These are phyloP conservation scores for Helicoverpa zea DNA, from an alignment of 1,140 invertebrate genomes.

Conservation along the genomic window DNA sequence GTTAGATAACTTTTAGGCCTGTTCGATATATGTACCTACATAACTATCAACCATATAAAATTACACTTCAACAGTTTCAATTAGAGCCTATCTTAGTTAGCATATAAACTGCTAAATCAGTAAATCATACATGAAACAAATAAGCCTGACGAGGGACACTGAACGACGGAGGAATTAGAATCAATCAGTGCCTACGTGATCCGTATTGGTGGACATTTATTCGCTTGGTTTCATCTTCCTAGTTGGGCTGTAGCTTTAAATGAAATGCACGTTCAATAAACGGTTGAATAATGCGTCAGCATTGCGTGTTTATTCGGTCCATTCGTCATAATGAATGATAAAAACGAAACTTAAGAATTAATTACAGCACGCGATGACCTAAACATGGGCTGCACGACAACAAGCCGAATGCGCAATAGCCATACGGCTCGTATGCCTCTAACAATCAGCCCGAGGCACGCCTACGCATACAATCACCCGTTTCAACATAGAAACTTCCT, in stretches of 20 bases:
- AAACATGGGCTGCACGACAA: conserved; percentile 56
- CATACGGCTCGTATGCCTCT: conserved; percentile 63
- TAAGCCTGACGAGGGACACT: not conserved
- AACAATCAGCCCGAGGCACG: conserved; percentile 69
- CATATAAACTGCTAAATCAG: not conserved
- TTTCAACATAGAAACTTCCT: conserved; percentile 73
- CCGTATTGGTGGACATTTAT: conserved; percentile 14
- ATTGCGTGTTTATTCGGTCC: conserved; percentile 44
- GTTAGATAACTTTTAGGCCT: not conserved
- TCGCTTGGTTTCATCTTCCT: conserved; percentile 39
- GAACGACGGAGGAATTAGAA: conserved; percentile 22
- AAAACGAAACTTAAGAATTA: conserved; percentile 62
- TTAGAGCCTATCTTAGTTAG: no score
- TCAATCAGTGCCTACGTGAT: conserved; percentile 40
- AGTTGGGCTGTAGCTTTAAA: conserved; percentile 27
- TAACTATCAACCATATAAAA: no score
- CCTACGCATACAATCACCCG: conserved; percentile 72
- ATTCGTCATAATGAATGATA: conserved; percentile 55
- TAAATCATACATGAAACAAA: no score
- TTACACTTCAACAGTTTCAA: no score
- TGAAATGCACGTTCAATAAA: conserved; percentile 31
- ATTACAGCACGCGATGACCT: conserved; percentile 65
- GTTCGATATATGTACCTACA: no score
- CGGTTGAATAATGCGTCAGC: conserved; percentile 34
- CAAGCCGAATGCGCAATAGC: conserved; percentile 72